Evolutionary conservation across 2,113 vertebrate species (phyloP).

Genomic region (Xenotilapia leptura): DNA sequence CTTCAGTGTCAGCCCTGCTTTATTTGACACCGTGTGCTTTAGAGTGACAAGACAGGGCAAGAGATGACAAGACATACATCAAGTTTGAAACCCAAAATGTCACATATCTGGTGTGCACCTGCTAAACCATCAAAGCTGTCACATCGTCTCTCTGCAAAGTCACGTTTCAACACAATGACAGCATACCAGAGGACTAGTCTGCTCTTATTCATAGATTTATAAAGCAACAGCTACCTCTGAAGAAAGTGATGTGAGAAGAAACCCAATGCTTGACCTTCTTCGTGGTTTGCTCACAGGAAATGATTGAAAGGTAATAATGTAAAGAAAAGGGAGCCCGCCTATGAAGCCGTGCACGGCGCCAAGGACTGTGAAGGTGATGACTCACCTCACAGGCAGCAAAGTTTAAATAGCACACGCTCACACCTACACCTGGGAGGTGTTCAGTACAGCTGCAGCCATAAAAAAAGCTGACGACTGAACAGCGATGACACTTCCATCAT

Average conservation of each 20-base stretch:
- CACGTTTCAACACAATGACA: neutral
- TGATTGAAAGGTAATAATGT: neutral
- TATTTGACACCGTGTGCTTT: neutral
- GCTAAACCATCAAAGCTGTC: neutral
- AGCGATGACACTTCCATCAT: neutral
- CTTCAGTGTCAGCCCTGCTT: neutral
- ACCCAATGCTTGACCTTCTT: neutral
- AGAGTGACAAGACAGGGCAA: neutral
- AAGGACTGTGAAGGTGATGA: neutral
- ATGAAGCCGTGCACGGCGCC: neutral
- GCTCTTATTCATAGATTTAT: neutral
- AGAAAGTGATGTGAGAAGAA: neutral
- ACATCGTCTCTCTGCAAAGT: neutral
- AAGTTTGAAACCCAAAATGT: neutral
- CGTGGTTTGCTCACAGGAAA: neutral
- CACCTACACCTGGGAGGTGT: neutral
- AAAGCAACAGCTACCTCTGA: neutral
- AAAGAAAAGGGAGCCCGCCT: neutral
- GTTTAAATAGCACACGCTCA: neutral
- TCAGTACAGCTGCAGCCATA: neutral
- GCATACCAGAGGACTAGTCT: neutral
- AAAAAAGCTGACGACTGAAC: neutral
- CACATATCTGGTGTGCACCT: neutral
- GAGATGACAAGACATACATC: neutral
- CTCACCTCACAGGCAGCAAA: neutral